These are phyloP conservation scores for Hemiscyllium ocellatum DNA, from an alignment of 2,113 vertebrate genomes.

Conservation along the genomic window DNA sequence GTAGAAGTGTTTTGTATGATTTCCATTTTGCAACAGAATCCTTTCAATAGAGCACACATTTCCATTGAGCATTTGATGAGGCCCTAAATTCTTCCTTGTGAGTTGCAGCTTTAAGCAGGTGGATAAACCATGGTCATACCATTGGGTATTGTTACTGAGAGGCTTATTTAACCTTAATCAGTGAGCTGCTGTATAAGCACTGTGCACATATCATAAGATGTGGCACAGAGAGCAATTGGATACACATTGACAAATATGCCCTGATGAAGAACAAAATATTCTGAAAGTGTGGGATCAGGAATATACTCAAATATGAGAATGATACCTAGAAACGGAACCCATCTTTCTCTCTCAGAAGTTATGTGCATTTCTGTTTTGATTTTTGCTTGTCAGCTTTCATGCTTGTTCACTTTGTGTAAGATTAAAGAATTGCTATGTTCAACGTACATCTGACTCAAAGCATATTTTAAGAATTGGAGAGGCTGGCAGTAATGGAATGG, in stretches of 20 bases:
- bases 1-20: conserved; percentile 7
- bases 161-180: background rate
- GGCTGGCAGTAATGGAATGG: conserved; percentile 42
- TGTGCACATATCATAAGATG: background rate
- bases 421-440: conserved; percentile 46
- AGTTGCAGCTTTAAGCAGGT: background rate
- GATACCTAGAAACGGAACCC: no score
- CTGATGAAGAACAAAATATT: background rate
- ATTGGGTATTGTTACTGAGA: background rate
- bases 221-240: background rate
- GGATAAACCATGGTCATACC: background rate
- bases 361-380: conserved; percentile 41
- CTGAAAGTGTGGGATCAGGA: background rate
- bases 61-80: background rate
- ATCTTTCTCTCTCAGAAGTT: background rate
- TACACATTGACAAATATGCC: background rate
- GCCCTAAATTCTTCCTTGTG: background rate
- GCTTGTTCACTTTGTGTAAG: conserved; percentile 39
- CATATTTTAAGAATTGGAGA: conserved; percentile 41
- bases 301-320: background rate
- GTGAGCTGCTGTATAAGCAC: background rate
- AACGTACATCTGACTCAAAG: conserved; percentile 49
- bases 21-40: background rate
- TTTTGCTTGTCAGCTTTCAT: fast-evolving
- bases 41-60: background rate